A percentile compares a stretch with the other conserved stretches of the same genome.
Evolutionary conservation across 1,140 invertebrate genomes (phyloP).

Genomic region (Aphis gossypii): DNA sequence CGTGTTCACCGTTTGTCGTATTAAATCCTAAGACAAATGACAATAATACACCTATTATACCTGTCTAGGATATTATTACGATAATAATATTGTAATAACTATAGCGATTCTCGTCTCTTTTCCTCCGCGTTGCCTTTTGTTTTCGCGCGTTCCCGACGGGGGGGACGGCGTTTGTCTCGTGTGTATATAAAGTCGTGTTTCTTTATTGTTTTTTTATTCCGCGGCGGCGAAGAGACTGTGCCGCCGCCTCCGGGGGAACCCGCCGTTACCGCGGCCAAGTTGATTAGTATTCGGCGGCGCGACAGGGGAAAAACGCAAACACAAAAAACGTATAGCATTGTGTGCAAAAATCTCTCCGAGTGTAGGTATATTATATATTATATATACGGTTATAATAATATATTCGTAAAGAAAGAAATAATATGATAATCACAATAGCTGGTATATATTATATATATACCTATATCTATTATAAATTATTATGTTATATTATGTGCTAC

Average conservation of each 20-base stretch:
- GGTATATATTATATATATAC: neutral
- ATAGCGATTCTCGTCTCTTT: conserved; percentile 2
- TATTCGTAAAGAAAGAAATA: neutral
- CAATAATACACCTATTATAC: neutral
- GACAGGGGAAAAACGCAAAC: neutral
- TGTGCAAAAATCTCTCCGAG: conserved; percentile 52
- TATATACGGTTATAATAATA: neutral
- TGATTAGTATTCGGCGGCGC: conserved; percentile 19
- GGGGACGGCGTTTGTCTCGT: conserved; percentile 3
- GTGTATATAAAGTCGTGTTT: neutral
- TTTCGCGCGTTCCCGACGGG: neutral
- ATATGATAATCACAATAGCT: neutral
- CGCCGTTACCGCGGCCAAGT: neutral
- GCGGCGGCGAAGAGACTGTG: neutral
- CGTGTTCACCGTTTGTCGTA: neutral
- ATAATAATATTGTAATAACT: neutral
- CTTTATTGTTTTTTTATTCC: neutral
- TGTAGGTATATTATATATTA: neutral
- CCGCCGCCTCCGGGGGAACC: neutral
- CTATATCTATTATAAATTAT: neutral
- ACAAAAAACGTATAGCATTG: conserved; percentile 43
- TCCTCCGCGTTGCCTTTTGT: conserved; percentile 36
- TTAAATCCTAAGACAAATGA: neutral
- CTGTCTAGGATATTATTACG: neutral
- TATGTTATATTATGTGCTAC: neutral